phyloP scores from a whole-genome alignment of 1,140 invertebrate species.

The honey bee (Apis mellifera) region DNA sequence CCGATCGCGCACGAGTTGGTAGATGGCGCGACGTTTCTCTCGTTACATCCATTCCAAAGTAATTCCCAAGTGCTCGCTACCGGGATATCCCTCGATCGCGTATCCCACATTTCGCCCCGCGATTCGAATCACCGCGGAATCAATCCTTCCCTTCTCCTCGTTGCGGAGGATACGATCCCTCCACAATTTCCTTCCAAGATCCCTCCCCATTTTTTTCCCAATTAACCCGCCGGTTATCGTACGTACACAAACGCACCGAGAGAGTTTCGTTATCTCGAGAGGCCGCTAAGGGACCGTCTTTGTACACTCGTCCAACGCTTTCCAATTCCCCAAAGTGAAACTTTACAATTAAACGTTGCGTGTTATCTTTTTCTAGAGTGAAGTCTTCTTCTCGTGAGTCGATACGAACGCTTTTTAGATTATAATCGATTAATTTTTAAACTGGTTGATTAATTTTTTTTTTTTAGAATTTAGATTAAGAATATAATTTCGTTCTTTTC shows the following conservation, averaged over 20 bases:
- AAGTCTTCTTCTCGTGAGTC: no score
- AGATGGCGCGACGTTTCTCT: conserved; percentile 4
- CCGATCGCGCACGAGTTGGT: conserved; percentile 1
- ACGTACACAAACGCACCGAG: conserved; percentile 25
- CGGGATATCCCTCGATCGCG: conserved; percentile 30
- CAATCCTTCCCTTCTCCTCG: no score
- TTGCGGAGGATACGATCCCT: no score
- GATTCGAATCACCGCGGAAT: background rate
- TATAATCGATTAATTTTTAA: no score
- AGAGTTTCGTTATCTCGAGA: conserved; percentile 57
- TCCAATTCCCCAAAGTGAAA: no score
- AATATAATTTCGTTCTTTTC: no score
- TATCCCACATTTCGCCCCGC: background rate
- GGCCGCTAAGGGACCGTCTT: conserved; percentile 18
- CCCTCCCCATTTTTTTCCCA: background rate
- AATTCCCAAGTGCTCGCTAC: conserved; percentile 36
- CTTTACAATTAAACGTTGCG: no score
- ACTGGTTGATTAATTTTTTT: no score
- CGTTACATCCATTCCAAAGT: conserved; percentile 38
- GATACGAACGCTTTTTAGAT: no score
- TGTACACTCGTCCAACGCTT: no score
- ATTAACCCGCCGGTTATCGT: conserved; percentile 61
- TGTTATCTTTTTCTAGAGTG: no score
- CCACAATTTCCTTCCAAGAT: background rate
- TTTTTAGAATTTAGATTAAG: no score